phyloP scores from a whole-genome alignment of 2,888 invertebrate species.

The Protodeltote pygarga region DNA sequence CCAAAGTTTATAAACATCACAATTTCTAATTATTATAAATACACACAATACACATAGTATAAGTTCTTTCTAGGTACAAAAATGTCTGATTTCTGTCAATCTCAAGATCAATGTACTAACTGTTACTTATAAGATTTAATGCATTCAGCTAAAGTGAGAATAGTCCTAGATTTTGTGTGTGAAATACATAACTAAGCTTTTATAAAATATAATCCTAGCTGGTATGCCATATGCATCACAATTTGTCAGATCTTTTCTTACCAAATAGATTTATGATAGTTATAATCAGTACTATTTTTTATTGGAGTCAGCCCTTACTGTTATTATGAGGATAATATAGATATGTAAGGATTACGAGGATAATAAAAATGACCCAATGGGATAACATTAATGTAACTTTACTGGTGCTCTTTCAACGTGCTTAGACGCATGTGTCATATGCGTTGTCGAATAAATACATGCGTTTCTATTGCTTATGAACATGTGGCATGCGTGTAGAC shows the following conservation, averaged over 20 bases:
- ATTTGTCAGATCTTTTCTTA: slow-evolving; percentile 24
- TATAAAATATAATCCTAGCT: slow-evolving; percentile 10
- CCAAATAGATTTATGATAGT: slow-evolving; percentile 28
- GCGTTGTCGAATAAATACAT: no score
- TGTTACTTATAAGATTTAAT: slow-evolving; percentile 29
- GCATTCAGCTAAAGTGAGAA: slow-evolving; percentile 27
- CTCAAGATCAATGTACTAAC: slow-evolving; percentile 33
- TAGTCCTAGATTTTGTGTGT: slow-evolving; percentile 40
- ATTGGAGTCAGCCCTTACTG: not conserved
- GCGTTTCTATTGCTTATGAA: no score
- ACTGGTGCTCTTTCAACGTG: no score
- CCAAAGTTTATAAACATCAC: no score
- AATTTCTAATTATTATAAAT: no score
- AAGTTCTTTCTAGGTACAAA: no score
- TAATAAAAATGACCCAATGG: not conserved
- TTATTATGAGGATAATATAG: slow-evolving; percentile 3
- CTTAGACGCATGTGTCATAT: no score
- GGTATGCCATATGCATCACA: slow-evolving; percentile 20
- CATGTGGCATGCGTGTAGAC: no score
- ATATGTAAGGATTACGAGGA: slow-evolving; percentile 5
- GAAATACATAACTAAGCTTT: slow-evolving; percentile 17
- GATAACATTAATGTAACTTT: not conserved
- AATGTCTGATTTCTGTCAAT: no score
- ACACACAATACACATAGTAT: no score
- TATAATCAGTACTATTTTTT: slow-evolving; percentile 16